A percentile compares a stretch with the other conserved stretches of the same genome.
Conservation (phyloP, 2,113 vertebrate genomes). For the Gopherus flavomarginatus region DNA sequence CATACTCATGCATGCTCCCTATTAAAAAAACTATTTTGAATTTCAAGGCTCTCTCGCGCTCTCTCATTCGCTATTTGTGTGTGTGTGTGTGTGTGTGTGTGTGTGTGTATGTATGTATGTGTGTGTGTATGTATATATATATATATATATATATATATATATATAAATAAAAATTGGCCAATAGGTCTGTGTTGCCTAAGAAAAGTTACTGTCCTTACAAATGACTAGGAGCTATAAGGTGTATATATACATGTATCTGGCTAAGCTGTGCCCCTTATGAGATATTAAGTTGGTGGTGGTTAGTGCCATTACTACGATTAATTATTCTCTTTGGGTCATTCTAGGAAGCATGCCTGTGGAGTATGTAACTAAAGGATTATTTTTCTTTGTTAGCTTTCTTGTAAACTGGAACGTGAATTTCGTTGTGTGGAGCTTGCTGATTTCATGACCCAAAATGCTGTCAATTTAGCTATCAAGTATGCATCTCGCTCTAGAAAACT, state of each 20-base stretch:
- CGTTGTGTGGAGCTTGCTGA: slow-evolving; percentile 93
- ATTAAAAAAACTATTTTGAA: not conserved
- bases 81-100: too few species aligned
- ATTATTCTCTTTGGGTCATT: not conserved
- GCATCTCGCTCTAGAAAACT: slow-evolving; percentile 91
- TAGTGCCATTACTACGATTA: not conserved
- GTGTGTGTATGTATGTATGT: too few species aligned
- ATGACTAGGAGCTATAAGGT: not conserved
- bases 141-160: not conserved
- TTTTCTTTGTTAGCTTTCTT: slow-evolving; percentile 87
- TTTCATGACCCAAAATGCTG: slow-evolving; percentile 90
- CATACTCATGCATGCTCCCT: not conserved
- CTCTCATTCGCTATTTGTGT: not conserved
- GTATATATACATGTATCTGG: not conserved
- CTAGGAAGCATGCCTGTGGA: not conserved
- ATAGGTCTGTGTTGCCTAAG: not conserved
- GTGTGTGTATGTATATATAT: not conserved
- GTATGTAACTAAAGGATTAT: not conserved
- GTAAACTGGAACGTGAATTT: slow-evolving; percentile 94
- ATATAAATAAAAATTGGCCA: not conserved
- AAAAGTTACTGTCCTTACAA: not conserved
- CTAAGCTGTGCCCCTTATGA: not conserved
- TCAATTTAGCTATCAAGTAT: slow-evolving; percentile 92
- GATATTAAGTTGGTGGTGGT: not conserved
- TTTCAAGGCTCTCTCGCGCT: not conserved